Percentiles rank a stretch among this genome's conserved stretches.
Conservation (phyloP, 2,888 invertebrate species). For the Philopedon plagiatum region DNA sequence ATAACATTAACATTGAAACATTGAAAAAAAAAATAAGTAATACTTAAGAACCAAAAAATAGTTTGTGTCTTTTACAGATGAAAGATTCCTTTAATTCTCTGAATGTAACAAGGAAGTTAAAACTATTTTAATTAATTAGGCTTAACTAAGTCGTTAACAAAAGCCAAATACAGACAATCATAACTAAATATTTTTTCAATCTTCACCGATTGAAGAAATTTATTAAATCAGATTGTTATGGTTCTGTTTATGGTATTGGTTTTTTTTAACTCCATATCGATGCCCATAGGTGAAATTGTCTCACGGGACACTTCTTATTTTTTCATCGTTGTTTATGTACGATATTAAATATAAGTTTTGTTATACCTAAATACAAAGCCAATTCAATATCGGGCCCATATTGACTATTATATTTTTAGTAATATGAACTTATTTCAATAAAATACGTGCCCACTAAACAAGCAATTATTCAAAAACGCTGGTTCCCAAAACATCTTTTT, state of each 20-base stretch:
- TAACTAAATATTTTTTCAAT: slow-evolving; percentile 23
- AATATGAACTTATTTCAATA: no score
- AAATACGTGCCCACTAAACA: no score
- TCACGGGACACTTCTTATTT: slow-evolving; percentile 46
- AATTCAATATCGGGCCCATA: no score
- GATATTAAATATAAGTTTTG: slow-evolving; percentile 31
- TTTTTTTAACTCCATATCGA: slow-evolving; percentile 26
- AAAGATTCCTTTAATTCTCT: no score
- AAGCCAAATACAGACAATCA: slow-evolving; percentile 18
- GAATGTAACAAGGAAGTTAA: not conserved
- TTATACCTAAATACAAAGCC: slow-evolving; percentile 30
- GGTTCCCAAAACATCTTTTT: no score
- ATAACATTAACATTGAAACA: no score
- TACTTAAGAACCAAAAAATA: no score
- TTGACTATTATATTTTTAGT: no score
- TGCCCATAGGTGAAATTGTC: slow-evolving; percentile 44
- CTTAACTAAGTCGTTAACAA: slow-evolving; percentile 9
- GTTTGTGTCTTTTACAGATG: no score
- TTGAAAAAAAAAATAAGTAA: no score
- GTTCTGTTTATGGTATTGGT: slow-evolving; percentile 38
- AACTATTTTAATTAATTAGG: not conserved
- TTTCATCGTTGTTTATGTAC: slow-evolving; percentile 45
- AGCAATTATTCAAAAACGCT: no score
- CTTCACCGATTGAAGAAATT: slow-evolving; percentile 37
- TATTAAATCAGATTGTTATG: slow-evolving; percentile 41